Evolutionary conservation across 2,797 vertebrate genomes (phyloP).

Genomic region (Choloepus didactylus): DNA sequence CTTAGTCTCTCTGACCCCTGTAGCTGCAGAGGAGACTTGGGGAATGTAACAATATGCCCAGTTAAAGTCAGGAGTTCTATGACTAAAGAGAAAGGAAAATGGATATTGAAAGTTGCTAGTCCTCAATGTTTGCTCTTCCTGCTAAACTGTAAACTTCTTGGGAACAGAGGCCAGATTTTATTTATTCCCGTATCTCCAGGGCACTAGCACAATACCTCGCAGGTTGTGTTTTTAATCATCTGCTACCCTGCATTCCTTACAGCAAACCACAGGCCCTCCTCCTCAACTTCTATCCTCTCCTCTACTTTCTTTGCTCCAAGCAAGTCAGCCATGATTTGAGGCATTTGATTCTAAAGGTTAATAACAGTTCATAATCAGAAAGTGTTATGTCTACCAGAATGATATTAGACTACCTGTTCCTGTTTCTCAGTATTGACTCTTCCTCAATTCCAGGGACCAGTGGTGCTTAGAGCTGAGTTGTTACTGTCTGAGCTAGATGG

Average conservation of each 20-base stretch:
- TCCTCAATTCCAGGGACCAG: not conserved
- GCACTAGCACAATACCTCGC: not conserved
- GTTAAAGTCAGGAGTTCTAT: not conserved
- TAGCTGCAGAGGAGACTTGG: not conserved
- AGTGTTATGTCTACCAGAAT: not conserved
- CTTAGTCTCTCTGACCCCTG: not conserved
- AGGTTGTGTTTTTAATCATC: not conserved
- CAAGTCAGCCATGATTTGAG: not conserved
- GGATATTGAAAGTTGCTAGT: not conserved
- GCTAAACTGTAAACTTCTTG: not conserved
- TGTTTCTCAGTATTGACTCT: not conserved
- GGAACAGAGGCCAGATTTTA: not conserved
- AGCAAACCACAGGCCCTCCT: not conserved
- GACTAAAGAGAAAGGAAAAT: not conserved
- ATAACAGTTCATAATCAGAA: constrained; percentile 1
- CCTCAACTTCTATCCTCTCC: not conserved
- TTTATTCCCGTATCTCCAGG: not conserved
- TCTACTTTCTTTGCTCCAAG: not conserved
- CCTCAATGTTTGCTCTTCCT: not conserved
- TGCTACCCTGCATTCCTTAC: not conserved
- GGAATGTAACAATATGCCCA: not conserved
- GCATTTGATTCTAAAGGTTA: not conserved
- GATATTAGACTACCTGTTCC: not conserved
- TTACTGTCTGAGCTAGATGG: not conserved
- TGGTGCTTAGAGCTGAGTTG: not conserved